Conservation (phyloP, 2,113 vertebrate genomes). For the Hoplias malabaricus region DNA sequence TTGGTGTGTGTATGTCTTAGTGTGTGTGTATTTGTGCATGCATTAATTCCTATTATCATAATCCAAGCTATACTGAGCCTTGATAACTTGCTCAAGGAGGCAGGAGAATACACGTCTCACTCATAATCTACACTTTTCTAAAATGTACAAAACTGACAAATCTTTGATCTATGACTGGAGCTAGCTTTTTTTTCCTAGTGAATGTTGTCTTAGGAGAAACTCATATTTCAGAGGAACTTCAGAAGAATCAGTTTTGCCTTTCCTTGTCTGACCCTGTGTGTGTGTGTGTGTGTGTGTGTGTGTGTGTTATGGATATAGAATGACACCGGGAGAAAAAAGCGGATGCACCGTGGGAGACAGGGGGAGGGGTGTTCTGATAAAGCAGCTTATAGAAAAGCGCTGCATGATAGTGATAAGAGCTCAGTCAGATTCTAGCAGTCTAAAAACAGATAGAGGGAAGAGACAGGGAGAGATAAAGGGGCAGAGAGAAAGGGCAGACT, state of each 20-base stretch:
- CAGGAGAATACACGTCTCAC: background rate
- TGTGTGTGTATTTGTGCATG: background rate
- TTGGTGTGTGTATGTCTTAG: background rate
- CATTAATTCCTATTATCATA: slow-evolving; percentile 6
- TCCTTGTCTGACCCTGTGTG: slow-evolving; percentile 33
- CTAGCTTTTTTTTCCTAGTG: background rate
- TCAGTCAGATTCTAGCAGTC: slow-evolving; percentile 61
- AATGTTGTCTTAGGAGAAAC: slow-evolving; percentile 5
- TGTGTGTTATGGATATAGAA: no score
- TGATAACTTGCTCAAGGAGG: background rate
- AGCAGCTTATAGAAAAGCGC: slow-evolving; percentile 64
- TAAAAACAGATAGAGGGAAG: slow-evolving; percentile 67
- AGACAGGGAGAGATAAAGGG: slow-evolving; percentile 29
- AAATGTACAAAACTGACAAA: no score
- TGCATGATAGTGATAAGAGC: slow-evolving; percentile 70
- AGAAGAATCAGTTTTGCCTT: background rate
- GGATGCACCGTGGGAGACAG: slow-evolving; percentile 44
- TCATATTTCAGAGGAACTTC: slow-evolving; percentile 9
- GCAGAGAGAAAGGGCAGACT: slow-evolving; percentile 26
- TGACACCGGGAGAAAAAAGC: slow-evolving; percentile 35
- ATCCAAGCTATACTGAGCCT: background rate
- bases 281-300: slow-evolving; percentile 45
- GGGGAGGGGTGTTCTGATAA: slow-evolving; percentile 63
- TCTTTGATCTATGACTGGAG: no score
- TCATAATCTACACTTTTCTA: background rate